Conservation (phyloP, 2,888 invertebrate species). For the Andrena trimmerana region DNA sequence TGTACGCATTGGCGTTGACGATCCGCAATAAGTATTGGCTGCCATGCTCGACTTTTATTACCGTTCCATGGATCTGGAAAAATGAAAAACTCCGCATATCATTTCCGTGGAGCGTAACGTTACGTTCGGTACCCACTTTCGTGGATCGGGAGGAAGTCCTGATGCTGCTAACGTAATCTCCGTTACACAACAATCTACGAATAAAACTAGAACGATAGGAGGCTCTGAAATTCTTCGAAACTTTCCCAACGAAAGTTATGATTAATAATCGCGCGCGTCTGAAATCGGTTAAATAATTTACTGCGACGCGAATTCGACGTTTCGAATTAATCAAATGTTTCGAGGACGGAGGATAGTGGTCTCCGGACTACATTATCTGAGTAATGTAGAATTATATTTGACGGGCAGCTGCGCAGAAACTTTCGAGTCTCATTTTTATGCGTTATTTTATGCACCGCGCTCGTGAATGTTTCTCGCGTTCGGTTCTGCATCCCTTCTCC, state of each 20-base stretch:
- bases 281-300: neutral
- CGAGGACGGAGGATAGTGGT: neutral
- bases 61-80: conserved; percentile 57
- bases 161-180: neutral
- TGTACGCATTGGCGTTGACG: conserved; percentile 87
- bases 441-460: neutral
- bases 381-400: neutral
- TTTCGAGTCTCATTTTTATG: neutral
- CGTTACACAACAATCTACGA: conserved; percentile 7
- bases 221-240: neutral
- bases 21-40: conserved; percentile 86
- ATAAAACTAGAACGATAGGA: neutral
- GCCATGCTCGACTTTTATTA: conserved; percentile 83
- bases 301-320: neutral
- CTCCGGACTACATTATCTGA: neutral
- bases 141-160: conserved; percentile 29
- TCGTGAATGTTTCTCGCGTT: neutral
- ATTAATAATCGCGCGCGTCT: conserved; percentile 1
- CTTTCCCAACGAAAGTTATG: neutral
- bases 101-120: neutral
- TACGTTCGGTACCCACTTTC: conserved; percentile 6
- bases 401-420: too few relatives aligned
- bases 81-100: neutral
- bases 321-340: neutral
- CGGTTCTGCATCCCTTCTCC: neutral